A percentile compares a stretch with the other conserved stretches of the same genome.
Evolutionary conservation across 1,140 invertebrate species (phyloP).

Genomic region (Asobara japonica): DNA sequence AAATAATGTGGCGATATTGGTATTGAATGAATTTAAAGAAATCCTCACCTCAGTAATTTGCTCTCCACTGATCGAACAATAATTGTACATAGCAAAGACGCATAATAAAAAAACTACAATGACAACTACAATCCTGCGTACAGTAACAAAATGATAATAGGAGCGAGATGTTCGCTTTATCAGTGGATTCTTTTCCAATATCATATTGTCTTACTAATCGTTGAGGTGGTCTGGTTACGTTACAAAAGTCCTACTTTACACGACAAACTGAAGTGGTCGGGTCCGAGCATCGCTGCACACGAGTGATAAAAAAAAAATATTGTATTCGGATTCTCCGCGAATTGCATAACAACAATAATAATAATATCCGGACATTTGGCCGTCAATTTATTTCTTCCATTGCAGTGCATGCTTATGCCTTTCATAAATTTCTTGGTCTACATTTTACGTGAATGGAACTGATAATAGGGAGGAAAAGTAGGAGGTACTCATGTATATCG

Average conservation of each 20-base stretch:
- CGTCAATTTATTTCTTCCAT: conserved; percentile 6
- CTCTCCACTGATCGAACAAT: background rate
- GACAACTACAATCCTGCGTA: background rate
- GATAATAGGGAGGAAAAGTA: background rate
- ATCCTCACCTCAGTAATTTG: background rate
- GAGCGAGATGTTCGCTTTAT: background rate
- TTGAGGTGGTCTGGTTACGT: background rate
- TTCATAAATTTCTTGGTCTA: background rate
- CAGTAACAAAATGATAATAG: background rate
- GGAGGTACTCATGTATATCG: background rate
- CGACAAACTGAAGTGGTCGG: background rate
- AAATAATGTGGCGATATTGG: too few relatives aligned
- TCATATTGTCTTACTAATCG: background rate
- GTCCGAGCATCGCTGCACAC: background rate
- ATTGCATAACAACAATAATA: conserved; percentile 28
- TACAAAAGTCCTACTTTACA: background rate
- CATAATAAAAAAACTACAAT: background rate
- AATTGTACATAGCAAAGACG: background rate
- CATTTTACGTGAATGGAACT: background rate
- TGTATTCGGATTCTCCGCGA: conserved; percentile 17
- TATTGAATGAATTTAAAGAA: too few relatives aligned
- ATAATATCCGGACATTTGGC: too few relatives aligned
- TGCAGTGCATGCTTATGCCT: background rate
- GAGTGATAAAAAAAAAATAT: conserved; percentile 28
- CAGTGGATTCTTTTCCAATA: background rate